Evolutionary conservation across 2,113 vertebrate genomes (phyloP), one percentile per base, ranked within the genome.

Genomic region (Anthoscopus minutus): DNA sequence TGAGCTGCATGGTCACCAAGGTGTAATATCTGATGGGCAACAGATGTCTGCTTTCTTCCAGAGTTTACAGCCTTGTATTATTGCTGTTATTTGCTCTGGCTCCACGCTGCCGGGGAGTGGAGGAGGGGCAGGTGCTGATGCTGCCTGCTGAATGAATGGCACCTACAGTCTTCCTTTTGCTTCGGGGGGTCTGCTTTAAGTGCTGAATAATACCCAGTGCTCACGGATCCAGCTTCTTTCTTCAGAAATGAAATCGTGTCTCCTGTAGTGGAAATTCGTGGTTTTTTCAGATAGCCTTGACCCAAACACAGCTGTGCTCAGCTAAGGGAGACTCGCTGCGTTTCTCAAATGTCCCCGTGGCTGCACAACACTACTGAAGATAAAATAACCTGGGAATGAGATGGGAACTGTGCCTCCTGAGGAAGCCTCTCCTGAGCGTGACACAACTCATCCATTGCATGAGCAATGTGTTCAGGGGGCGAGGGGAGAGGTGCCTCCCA

Each of bases 1-100:
- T 64, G 94, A 92, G 82, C 94, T 92, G 86, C 56, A 8, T 66
- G 93, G 92, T 96, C 96, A 96, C 92, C 67, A 86, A 94, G 94
- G 96, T 95, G 93, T 66, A 93, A 89, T 95, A 95, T 90, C 96
- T 96, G 96, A 97, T 86, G 92, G 93, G 73, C 87, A 93, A 58
- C 95, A 96, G 93, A 95, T 95, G 95, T 87, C 90, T 84, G 66
- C 77, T 79, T 81, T 69, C 83, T 96, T 50, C 44, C 76, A 73
- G 94, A 37, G 51, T 71, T 96, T 95, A 51, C 92, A 81, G 93
- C 56, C 38, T 10, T 45, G 44, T 69, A 0, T 91, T 94, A 82
- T 77, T 89, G 73, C 93, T 86, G 70, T 70, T 95, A 78, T 95
- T 95, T 95, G 89, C 93, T 95, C 81, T 81, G 92, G 86, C 69